A percentile compares a stretch with the other conserved stretches of the same genome.
These are phyloP conservation scores for Odocoileus virginianus DNA, from an alignment of 2,113 vertebrate genomes.

Conservation along the genomic window DNA sequence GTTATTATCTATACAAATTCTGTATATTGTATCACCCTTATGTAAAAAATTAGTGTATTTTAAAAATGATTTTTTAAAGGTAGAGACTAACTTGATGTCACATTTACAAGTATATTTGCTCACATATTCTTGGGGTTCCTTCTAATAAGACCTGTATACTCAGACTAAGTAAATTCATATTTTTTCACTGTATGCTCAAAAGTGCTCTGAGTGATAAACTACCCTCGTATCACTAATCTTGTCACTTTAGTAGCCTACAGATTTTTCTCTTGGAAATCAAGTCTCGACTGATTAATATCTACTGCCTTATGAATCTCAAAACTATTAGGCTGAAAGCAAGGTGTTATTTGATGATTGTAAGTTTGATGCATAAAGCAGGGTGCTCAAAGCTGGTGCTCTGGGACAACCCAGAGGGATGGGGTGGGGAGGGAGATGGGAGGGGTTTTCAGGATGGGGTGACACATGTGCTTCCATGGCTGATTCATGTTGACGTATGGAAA, in stretches of 20 bases:
- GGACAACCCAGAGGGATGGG: not conserved
- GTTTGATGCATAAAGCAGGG: not conserved
- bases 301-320: not conserved
- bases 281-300: not conserved
- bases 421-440: not conserved
- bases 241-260: not conserved
- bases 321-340: not conserved
- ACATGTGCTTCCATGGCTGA: not conserved
- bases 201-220: not conserved
- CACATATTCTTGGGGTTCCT: not conserved
- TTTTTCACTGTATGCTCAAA: not conserved
- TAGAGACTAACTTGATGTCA: not conserved
- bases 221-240: not conserved
- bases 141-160: not conserved
- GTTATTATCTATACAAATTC: not conserved
- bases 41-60: not conserved
- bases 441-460: not conserved
- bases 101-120: not conserved
- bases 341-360: not conserved
- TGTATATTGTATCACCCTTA: not conserved
- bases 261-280: not conserved
- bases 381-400: not conserved
- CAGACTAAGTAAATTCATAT: not conserved
- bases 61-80: not conserved
- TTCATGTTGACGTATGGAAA: not conserved